Conservation (phyloP, 1,140 invertebrate species). For the Ceratina australensis region DNA sequence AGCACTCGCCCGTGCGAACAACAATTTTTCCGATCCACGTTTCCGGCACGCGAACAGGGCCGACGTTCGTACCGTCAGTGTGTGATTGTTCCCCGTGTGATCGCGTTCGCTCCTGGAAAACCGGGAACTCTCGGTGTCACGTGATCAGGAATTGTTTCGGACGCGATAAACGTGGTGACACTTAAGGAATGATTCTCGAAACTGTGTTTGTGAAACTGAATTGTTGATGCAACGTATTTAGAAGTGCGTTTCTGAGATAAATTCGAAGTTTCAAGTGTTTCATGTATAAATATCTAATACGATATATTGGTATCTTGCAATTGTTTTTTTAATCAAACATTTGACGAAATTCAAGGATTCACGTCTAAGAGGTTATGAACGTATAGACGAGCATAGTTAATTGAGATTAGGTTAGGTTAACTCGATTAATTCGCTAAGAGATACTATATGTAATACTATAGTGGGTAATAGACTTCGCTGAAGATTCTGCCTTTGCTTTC, state of each 20-base stretch:
- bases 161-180: neutral
- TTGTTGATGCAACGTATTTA: too few relatives aligned
- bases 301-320: too few relatives aligned
- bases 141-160: neutral
- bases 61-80: neutral
- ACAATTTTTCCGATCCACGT: conserved; percentile 30
- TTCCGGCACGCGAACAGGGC: conserved; percentile 7
- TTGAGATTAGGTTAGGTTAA: neutral
- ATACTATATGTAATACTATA: neutral
- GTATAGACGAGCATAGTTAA: too few relatives aligned
- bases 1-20: conserved; percentile 23
- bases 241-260: neutral
- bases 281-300: too few relatives aligned
- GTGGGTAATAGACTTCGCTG: conserved; percentile 23
- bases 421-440: neutral
- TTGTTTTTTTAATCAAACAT: too few relatives aligned
- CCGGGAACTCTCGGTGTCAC: neutral
- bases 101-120: neutral
- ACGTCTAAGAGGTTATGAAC: too few relatives aligned
- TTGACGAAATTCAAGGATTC: too few relatives aligned
- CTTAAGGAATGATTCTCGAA: neutral
- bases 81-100: neutral
- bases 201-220: neutral
- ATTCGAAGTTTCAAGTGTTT: too few relatives aligned
- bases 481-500: neutral